Evolutionary conservation across 2,797 vertebrate genomes (phyloP).

Genomic region (Eupleurogrammus muticus): DNA sequence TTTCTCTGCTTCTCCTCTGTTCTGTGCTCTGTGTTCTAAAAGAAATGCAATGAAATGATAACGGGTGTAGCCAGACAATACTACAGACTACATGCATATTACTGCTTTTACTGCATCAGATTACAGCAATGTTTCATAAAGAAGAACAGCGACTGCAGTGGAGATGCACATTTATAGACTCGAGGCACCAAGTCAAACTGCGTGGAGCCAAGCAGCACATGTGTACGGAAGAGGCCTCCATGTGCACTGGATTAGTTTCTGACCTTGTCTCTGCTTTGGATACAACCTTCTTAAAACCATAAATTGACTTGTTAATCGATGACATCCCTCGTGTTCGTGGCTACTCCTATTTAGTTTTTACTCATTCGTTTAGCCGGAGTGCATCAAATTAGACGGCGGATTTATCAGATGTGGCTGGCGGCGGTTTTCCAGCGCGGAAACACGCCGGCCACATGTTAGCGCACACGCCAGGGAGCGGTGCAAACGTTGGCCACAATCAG

Average conservation of each 20-base stretch:
- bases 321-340: background rate
- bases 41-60: no score
- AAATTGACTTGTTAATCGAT: conserved; percentile 12
- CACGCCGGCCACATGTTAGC: conserved; percentile 13
- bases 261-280: background rate
- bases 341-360: background rate
- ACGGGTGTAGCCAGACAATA: no score
- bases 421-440: conserved; percentile 25
- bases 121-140: no score
- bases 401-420: conserved; percentile 14
- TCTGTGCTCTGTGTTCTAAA: no score
- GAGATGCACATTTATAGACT: no score
- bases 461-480: background rate
- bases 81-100: no score
- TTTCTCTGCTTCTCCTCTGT: no score
- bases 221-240: background rate
- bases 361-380: background rate
- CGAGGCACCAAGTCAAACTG: no score
- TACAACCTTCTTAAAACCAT: conserved; percentile 2
- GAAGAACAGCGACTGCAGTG: no score
- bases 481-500: conserved; percentile 19
- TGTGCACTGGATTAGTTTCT: background rate
- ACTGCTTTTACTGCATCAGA: no score
- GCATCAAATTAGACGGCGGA: conserved; percentile 4
- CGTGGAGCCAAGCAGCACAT: no score